Base-by-base conservation (phyloP, 1,140 invertebrate species). In the Drosophila nikananu region DNA sequence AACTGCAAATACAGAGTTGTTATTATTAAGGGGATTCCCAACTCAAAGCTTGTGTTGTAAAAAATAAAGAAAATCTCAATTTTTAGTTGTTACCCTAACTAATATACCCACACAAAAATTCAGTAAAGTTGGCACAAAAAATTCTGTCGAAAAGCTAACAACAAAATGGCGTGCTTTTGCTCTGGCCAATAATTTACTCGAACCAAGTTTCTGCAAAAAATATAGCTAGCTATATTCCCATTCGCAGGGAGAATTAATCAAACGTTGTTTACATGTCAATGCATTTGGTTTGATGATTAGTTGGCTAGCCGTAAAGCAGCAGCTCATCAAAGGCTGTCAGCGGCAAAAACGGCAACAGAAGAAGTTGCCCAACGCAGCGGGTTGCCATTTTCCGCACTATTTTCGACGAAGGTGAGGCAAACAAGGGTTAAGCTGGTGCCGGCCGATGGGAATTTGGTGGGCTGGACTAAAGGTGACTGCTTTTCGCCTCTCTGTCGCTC, bases 251-350 rank as follows among this genome's bases (percentile, higher is more conserved):
- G 41, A 75, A 64, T 57, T 65, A 59, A 61, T 65, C 83, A 54
- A 79, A 79, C 60, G 77, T 72, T 89, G 83, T 87, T 87, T 84
- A 89, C 83, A 89, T 84, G 70, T 81, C 84, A 87, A 75, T 87
- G 83, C 49, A 68, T 89, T 84, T 83, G 52, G 80, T 71, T 84
- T 75, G 59, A 64, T 71, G 81, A 89, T 87, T 87, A 87, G 83
- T 77, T 78, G 66, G 52, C 57, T 55, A 49, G 51, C 51, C 23
- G 61, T 41, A 67, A 78, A 55, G 46, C 48, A 49, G 55, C 66
- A 63, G 62, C 27, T 68, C 48, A 60, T 67, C 55, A 68, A 70
- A 79, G 68, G 63, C 83, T 87, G 83, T 77, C 83, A 83, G 83
- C 51, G 63, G 81, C 80, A 80, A 54, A 61, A 51, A 27, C 12